Percentiles rank a stretch among this genome's conserved stretches.
Evolutionary conservation across 2,888 invertebrate genomes (phyloP).

Genomic region (Mellilla xanthometata): DNA sequence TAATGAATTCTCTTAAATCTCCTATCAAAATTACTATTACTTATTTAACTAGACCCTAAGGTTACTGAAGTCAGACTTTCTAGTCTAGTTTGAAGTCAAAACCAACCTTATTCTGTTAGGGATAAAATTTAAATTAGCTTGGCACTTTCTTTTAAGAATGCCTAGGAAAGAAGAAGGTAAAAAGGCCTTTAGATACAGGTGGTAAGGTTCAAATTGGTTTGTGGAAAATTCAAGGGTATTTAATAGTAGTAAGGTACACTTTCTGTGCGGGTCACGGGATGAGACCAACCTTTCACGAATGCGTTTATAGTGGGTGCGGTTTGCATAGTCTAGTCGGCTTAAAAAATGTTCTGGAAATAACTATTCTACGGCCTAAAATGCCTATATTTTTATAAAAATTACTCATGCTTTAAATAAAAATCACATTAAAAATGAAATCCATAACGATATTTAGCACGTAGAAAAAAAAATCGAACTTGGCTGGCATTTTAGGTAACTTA

Average conservation of each 20-base stretch:
- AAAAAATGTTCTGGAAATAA: too few species aligned
- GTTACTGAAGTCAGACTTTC: conserved; percentile 52
- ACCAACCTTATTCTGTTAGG: conserved; percentile 36
- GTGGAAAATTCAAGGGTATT: conserved; percentile 37
- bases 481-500: too few species aligned
- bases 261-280: conserved; percentile 77
- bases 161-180: conserved; percentile 18
- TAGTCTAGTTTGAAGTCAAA: conserved; percentile 39
- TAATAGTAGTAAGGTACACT: conserved; percentile 57
- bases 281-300: conserved; percentile 79
- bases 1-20: conserved; percentile 41
- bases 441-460: too few species aligned
- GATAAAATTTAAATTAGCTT: conserved; percentile 46
- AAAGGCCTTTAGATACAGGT: conserved; percentile 14
- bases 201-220: conserved; percentile 38
- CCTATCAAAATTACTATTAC: conserved; percentile 51
- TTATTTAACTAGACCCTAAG: conserved; percentile 55
- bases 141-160: conserved; percentile 41
- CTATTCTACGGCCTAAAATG: too few species aligned
- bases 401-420: too few species aligned
- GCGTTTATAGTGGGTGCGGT: conserved; percentile 61
- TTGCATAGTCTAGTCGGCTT: too few species aligned
- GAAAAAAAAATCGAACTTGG: too few species aligned
- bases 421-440: too few species aligned
- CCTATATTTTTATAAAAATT: too few species aligned